phyloP scores from a whole-genome alignment of 2,888 invertebrate genomes.

The Tetragonisca angustula region DNA sequence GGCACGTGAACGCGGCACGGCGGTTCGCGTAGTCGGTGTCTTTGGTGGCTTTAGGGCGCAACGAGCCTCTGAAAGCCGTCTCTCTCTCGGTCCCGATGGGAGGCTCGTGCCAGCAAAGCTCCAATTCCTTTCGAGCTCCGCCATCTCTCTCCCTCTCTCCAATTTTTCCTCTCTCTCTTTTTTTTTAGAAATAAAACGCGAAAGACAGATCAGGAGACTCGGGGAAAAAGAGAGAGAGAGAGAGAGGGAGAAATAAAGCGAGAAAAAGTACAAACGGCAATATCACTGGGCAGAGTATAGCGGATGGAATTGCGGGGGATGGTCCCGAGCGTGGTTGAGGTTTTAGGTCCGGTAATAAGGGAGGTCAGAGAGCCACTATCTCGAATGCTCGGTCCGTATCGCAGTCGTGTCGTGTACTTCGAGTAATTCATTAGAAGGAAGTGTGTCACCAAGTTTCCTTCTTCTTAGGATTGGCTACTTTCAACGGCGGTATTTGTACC shows the following conservation, averaged over 20 bases:
- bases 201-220: slow-evolving; percentile 37
- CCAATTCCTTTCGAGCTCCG: neutral
- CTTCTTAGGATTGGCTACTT: slow-evolving; percentile 13
- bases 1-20: slow-evolving; percentile 23
- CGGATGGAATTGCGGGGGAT: slow-evolving; percentile 21
- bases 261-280: slow-evolving; percentile 35
- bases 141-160: neutral
- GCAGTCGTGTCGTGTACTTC: slow-evolving; percentile 8
- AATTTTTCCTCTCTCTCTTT: neutral
- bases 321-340: slow-evolving; percentile 29
- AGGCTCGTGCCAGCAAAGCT: neutral
- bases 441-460: slow-evolving; percentile 45
- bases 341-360: slow-evolving; percentile 56
- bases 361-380: slow-evolving; percentile 34
- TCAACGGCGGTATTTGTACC: neutral
- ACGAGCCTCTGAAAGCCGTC: neutral
- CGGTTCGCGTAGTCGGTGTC: slow-evolving; percentile 21
- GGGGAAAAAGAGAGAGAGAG: neutral
- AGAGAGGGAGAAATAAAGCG: slow-evolving; percentile 39
- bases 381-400: slow-evolving; percentile 25
- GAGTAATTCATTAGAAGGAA: slow-evolving; percentile 57
- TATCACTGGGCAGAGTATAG: slow-evolving; percentile 34
- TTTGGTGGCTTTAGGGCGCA: neutral
- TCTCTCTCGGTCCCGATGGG: neutral
- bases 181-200: slow-evolving; percentile 15